A percentile compares a stretch with the other conserved stretches of the same genome.
Conservation (phyloP, 2,888 invertebrate species). For the Chymomyza amoena region DNA sequence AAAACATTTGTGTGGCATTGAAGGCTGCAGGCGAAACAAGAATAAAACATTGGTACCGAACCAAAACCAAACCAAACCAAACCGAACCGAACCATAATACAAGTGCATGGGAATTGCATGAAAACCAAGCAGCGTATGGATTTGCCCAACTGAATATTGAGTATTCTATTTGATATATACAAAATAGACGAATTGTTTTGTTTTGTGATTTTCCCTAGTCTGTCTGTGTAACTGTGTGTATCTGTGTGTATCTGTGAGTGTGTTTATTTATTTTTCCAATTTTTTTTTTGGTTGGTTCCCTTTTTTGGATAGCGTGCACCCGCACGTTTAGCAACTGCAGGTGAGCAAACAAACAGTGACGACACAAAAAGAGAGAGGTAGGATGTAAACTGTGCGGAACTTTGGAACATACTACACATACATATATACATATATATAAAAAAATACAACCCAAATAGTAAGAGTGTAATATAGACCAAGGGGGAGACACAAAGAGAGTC, state of each 20-base stretch:
- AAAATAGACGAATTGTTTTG: constrained; percentile 55
- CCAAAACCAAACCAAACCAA: neutral
- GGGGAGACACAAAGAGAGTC: neutral
- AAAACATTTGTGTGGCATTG: constrained; percentile 16
- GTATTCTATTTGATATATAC: constrained; percentile 56
- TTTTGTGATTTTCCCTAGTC: constrained; percentile 23
- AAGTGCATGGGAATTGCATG: constrained; percentile 57
- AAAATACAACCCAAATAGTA: neutral
- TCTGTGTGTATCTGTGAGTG: neutral
- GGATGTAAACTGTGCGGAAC: constrained; percentile 11
- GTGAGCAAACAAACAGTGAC: constrained; percentile 53
- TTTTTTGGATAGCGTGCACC: neutral
- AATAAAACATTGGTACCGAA: constrained; percentile 23
- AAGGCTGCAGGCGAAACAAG: constrained; percentile 12
- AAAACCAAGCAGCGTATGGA: constrained; percentile 55
- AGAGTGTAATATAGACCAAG: constrained; percentile 74
- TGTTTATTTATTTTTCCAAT: neutral
- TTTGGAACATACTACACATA: neutral
- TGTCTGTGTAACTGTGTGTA: neutral
- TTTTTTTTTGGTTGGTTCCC: constrained; percentile 9
- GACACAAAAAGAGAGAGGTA: neutral
- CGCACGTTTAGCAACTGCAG: constrained; percentile 30
- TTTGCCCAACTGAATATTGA: constrained; percentile 73
- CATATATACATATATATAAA: no score
- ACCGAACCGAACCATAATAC: constrained; percentile 39